Percentiles rank a stretch among this genome's conserved stretches.
Evolutionary conservation across 2,888 invertebrate genomes (phyloP).

Genomic region (Tenthredo distinguenda): DNA sequence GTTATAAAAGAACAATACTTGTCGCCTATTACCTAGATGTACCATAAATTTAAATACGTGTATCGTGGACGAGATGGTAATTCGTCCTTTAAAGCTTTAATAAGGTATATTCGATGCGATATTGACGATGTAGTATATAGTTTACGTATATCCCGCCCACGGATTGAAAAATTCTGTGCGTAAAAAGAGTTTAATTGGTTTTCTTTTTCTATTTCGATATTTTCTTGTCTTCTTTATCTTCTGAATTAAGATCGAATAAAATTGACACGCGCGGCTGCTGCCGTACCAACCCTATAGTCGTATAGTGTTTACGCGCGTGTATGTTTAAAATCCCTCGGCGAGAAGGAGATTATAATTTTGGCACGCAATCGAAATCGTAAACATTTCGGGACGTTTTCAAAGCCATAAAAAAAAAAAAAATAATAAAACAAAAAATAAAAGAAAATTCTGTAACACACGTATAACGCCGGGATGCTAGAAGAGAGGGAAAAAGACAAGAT

Average conservation of each 20-base stretch:
- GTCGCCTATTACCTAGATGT: too few relatives aligned
- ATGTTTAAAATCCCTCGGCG: background rate
- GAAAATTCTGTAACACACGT: background rate
- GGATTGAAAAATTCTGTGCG: background rate
- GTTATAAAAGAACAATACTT: background rate
- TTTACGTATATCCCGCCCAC: background rate
- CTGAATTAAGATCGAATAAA: slow-evolving; percentile 27
- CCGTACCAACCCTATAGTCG: background rate
- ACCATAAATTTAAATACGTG: background rate
- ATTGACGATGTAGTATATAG: background rate
- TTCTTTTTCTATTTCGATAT: background rate
- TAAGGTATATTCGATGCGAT: background rate
- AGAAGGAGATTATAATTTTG: background rate
- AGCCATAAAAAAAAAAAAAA: background rate
- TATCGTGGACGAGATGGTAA: background rate
- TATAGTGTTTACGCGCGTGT: background rate
- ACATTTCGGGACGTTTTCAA: slow-evolving; percentile 4
- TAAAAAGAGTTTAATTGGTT: background rate
- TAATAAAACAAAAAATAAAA: background rate
- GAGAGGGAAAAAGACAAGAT: background rate
- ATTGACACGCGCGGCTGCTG: slow-evolving; percentile 6
- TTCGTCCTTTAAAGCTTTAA: background rate
- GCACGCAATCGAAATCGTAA: slow-evolving; percentile 5
- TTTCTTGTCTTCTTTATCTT: background rate
- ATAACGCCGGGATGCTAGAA: background rate